A percentile compares a stretch with the other conserved stretches of the same genome.
phyloP scores from a whole-genome alignment of 2,113 vertebrate species.

The Oreochromis tanganicae region DNA sequence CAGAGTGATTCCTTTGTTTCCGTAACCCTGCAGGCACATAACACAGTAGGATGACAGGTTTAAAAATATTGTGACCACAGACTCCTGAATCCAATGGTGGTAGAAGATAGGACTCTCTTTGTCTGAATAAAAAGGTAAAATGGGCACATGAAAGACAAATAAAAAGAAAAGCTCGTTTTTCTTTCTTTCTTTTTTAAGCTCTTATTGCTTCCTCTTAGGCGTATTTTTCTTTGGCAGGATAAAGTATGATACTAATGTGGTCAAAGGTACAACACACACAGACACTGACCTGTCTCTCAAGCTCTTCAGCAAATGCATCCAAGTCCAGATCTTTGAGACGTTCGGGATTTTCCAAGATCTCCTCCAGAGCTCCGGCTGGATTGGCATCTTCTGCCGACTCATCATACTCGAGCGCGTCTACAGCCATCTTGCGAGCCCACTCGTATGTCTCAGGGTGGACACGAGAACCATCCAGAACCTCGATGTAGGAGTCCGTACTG shows the following conservation, averaged over 20 bases:
- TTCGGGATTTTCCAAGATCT: constrained; percentile 96
- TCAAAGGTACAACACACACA: not conserved
- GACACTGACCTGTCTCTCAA: constrained; percentile 90
- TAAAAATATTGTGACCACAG: not conserved
- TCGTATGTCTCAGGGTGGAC: constrained; percentile 98
- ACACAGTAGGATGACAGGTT: not conserved
- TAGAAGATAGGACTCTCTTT: not conserved
- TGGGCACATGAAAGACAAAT: not conserved
- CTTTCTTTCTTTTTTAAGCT: not conserved
- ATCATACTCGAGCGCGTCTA: constrained; percentile 94
- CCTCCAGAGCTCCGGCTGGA: constrained; percentile 93
- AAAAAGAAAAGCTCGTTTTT: not conserved
- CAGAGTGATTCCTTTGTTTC: constrained; percentile 96
- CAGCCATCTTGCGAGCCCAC: constrained; percentile 98
- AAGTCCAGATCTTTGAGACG: constrained; percentile 95
- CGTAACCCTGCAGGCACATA: constrained; percentile 80
- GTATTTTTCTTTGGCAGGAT: not conserved
- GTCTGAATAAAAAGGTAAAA: not conserved
- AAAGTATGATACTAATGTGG: not conserved
- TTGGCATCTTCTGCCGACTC: constrained; percentile 98
- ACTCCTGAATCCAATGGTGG: not conserved
- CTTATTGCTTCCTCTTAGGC: not conserved
- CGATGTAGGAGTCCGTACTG: constrained; percentile 97
- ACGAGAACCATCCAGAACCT: constrained; percentile 94
- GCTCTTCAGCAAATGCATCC: constrained; percentile 95